Evolutionary conservation across 2,113 vertebrate species (phyloP).

Genomic region (Antechinus flavipes): DNA sequence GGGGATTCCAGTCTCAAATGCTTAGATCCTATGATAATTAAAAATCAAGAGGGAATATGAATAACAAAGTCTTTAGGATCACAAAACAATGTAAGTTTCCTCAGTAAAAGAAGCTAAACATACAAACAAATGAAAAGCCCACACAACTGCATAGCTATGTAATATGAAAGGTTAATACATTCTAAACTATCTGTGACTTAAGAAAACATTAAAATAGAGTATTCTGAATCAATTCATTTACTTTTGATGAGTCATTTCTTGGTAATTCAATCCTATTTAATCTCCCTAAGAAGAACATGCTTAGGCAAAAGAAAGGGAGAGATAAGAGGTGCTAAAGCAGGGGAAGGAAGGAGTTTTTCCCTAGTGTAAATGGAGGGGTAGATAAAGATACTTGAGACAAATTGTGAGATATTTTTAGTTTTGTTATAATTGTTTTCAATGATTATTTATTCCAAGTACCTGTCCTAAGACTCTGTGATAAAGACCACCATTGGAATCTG

Average conservation of each 20-base stretch:
- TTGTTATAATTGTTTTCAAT: background rate
- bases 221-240: background rate
- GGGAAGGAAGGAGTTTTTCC: background rate
- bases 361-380: background rate
- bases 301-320: background rate
- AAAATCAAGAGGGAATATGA: background rate
- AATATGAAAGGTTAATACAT: background rate
- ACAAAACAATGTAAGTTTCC: background rate
- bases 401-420: background rate
- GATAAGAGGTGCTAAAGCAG: background rate
- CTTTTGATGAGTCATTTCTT: background rate
- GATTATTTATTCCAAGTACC: background rate
- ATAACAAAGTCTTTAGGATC: background rate
- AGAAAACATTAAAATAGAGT: background rate
- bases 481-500: background rate
- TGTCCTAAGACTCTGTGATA: background rate
- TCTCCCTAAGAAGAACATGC: background rate
- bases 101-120: background rate
- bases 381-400: background rate
- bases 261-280: background rate
- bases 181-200: background rate
- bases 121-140: background rate
- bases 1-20: background rate
- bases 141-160: background rate
- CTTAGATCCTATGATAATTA: background rate